phyloP scores from a whole-genome alignment of 2,888 invertebrate genomes.

The Caenorhabditis sinica region DNA sequence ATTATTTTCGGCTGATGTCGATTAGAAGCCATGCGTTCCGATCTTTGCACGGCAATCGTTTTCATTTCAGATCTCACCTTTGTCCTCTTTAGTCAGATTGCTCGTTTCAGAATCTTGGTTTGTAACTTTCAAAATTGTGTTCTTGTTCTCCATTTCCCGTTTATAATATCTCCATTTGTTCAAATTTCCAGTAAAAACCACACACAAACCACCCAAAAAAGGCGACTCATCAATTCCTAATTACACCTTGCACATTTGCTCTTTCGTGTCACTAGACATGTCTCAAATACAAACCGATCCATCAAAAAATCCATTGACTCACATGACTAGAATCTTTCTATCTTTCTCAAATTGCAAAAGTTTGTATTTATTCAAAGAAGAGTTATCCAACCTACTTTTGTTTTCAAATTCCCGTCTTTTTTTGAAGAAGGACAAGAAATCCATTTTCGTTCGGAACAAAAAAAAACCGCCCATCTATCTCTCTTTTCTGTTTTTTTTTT shows the following conservation, averaged over 20 bases:
- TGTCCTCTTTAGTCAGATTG: no score
- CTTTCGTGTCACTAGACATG: constrained; percentile 31
- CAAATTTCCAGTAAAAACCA: no score
- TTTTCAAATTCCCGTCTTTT: background rate
- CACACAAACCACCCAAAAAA: background rate
- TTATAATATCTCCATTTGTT: no score
- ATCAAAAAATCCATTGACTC: constrained; percentile 15
- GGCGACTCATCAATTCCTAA: constrained; percentile 3
- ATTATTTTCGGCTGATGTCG: no score
- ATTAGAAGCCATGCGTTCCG: no score
- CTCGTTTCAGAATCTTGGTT: no score
- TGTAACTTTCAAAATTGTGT: no score
- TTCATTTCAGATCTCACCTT: no score
- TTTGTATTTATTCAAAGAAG: background rate
- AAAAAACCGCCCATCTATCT: constrained; percentile 21
- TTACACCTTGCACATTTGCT: constrained; percentile 18
- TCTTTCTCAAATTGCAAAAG: background rate
- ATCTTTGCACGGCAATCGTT: no score
- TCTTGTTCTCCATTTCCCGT: no score
- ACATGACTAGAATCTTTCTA: background rate
- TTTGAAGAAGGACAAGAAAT: constrained; percentile 14
- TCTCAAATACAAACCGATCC: constrained; percentile 1
- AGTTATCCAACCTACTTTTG: background rate
- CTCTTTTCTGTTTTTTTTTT: constrained; percentile 28
- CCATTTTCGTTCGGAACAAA: constrained; percentile 22